Conservation (phyloP, 2,888 invertebrate genomes). For the Amphipyra berbera region DNA sequence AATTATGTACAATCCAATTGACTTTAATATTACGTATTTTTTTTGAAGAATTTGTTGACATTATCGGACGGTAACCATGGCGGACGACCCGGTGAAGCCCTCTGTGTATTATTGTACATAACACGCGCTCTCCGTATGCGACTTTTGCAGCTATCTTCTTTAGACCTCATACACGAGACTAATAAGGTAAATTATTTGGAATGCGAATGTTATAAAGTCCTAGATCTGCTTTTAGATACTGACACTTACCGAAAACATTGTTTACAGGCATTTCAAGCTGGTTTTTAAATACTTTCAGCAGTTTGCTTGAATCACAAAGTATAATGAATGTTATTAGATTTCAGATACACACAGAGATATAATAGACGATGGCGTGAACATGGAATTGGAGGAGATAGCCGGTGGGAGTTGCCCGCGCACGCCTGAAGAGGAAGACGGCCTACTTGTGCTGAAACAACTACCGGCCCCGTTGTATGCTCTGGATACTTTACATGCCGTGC, state of each 20-base stretch:
- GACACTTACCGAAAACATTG: too few relatives aligned
- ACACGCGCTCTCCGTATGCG: constrained; percentile 73
- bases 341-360: constrained; percentile 69
- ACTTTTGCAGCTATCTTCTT: constrained; percentile 72
- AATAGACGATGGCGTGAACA: constrained; percentile 68
- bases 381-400: constrained; percentile 75
- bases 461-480: constrained; percentile 83
- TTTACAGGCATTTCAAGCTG: too few relatives aligned
- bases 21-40: neutral
- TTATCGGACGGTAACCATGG: constrained; percentile 75
- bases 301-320: too few relatives aligned
- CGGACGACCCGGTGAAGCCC: constrained; percentile 75
- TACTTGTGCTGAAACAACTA: constrained; percentile 76
- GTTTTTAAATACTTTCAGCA: too few relatives aligned
- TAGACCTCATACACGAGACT: constrained; percentile 75
- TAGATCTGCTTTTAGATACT: too few relatives aligned
- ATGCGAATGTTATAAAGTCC: neutral
- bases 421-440: constrained; percentile 67
- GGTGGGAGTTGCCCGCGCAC: constrained; percentile 55
- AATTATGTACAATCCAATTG: too few relatives aligned
- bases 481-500: constrained; percentile 74
- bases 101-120: constrained; percentile 76
- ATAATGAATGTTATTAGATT: constrained; percentile 57
- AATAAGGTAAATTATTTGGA: constrained; percentile 62
- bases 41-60: constrained; percentile 75